Base-by-base conservation (phyloP, 2,888 invertebrate genomes). In the Stegophylla sp. region DNA sequence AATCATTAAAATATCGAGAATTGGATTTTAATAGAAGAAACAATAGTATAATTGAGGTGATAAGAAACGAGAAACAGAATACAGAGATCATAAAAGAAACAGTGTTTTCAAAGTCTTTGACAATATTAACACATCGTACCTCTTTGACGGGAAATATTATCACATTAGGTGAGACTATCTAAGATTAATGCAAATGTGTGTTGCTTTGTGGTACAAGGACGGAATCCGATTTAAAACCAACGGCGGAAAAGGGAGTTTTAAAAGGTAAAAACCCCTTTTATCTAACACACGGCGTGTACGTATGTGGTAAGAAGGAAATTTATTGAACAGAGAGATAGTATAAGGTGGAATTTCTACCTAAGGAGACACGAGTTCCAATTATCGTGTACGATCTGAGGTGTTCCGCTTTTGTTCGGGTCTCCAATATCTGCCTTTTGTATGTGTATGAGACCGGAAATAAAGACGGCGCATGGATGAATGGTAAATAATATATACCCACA, bases 281-380 rank as follows among this genome's bases (percentile, higher is more conserved):
- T 61, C 61, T 63, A 28, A 61, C 10, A 34, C 15, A n/a, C n/a
- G n/a, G n/a, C n/a, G n/a, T n/a, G n/a, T n/a, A 12, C 56, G 0
- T 9, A 56, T 9, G 17, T 26, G 9, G 45, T 10, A 23, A 17
- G 10, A n/a, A 59, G 34, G 17, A 67, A 45, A 61, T 71, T 51
- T 61, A 71, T 79, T 41, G 79, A 69, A 69, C 56, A 34, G 51
- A 28, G 20, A 63, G 48, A 63, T 48, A 63, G 63, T 51, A n/a
- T 69, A 61, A 73, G n/a, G 26, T 61, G 73, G n/a, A 73, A 73
- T 26, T 20, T 28, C 74, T 13, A 17, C 23, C 34, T 48, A 61
- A 71, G 45, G 43, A 79, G 48, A 69, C 53, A 13, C 43, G 66
- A 71, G 61, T 71, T 79, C 61, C 79, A 79, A 79, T 79, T 79